These are phyloP conservation scores for Sitta europaea DNA, from an alignment of 2,113 vertebrate species.

Conservation along the genomic window DNA sequence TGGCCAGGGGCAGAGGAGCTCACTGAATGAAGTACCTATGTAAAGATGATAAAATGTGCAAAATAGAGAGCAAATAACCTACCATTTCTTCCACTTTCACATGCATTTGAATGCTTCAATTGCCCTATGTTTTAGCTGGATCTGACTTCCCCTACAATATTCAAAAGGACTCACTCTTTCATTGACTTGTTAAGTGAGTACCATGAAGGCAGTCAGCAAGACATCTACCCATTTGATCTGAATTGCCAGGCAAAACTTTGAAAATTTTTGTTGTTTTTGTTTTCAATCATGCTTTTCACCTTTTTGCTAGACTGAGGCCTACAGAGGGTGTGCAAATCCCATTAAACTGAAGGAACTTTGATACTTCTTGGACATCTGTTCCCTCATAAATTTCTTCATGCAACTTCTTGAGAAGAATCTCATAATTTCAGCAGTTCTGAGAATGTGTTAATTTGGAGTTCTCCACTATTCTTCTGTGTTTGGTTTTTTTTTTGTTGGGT, in stretches of 20 bases:
- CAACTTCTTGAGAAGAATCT: not conserved
- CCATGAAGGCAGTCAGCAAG: not conserved
- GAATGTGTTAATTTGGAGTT: not conserved
- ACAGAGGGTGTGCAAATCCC: not conserved
- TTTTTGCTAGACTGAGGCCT: not conserved
- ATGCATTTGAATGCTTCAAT: not conserved
- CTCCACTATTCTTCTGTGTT: not conserved
- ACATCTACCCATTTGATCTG: not conserved
- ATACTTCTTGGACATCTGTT: not conserved
- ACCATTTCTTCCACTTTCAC: not conserved
- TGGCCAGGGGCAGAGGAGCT: not conserved
- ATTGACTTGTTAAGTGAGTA: fast-evolving
- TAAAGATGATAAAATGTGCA: not conserved
- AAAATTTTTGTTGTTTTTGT: not conserved
- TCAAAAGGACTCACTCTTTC: not conserved
- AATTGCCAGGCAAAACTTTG: not conserved
- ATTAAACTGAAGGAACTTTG: not conserved
- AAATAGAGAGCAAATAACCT: not conserved
- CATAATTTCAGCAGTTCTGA: not conserved
- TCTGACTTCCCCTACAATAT: not conserved
- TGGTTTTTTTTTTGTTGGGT: not conserved
- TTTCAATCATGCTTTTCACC: not conserved
- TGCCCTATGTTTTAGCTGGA: not conserved
- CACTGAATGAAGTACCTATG: fast-evolving
- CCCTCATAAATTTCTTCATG: not conserved